Evolutionary conservation across 1,140 invertebrate species (phyloP), one percentile per base, ranked within the genome.

Genomic region (Heliconius melpomene): DNA sequence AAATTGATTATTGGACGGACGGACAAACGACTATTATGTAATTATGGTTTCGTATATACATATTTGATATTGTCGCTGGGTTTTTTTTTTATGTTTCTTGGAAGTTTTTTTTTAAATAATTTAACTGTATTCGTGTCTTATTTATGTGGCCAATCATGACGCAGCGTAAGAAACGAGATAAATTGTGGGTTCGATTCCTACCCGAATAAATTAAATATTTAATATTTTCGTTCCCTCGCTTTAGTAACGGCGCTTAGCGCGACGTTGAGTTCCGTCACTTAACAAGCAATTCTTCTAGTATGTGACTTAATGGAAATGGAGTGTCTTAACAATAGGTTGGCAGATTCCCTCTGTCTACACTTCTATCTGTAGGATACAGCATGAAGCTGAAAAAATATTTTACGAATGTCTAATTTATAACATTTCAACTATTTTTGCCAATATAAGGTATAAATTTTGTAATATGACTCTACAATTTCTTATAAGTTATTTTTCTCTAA

Each of bases 21-120:
- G 60, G 60, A 66, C 60, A 29, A 66, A 66, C 60, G 60, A 66
- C 60, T 66, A 66, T 66, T 66, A 66, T 66, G 60, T 66, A 66
- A 66, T 66, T 66, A 66, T 66, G 60, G 60, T 66, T 66, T 66
- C 26, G 26, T 66, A 16, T 66, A 66, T 66, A 26, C 60, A 57
- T 57, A 57, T 57, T 57, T 66, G 23, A 66, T 66, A 16, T 29
- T 13, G 26, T 66, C 60, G 60, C 23, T 66, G 60, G 26, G 2
- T 16, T 66, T 66, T 66, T 66, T 66, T 66, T 29, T 9, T 57
- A 20, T 54, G 57, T 60, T 60, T 23, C n/a, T n/a, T 23, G 20
- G 23, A 60, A 46, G 40, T 23, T n/a, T 9, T 23, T 60, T 60
- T 60, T 23, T 23, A 26, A 60, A 23, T 13, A 16, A 1, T 16